phyloP scores from a whole-genome alignment of 1,140 invertebrate species.

The Pachypsylla venusta region DNA sequence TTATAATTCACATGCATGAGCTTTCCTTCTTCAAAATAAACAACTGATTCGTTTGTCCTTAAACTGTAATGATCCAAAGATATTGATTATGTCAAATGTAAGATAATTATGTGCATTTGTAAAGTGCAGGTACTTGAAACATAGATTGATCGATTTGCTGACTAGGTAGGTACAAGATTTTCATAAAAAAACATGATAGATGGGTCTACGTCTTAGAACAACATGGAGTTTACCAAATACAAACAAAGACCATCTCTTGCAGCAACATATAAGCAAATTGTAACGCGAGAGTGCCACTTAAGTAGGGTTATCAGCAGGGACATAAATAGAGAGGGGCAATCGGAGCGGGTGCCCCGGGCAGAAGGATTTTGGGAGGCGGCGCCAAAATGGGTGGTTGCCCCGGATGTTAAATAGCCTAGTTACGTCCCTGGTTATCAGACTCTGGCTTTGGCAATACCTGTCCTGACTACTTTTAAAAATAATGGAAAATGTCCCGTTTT shows the following conservation, averaged over 20 bases:
- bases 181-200: neutral
- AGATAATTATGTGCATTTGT: constrained; percentile 4
- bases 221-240: neutral
- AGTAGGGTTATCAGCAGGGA: too few relatives aligned
- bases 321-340: too few relatives aligned
- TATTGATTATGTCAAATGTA: constrained; percentile 20
- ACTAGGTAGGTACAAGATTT: neutral
- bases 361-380: too few relatives aligned
- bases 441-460: too few relatives aligned
- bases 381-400: too few relatives aligned
- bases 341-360: too few relatives aligned
- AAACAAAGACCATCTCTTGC: neutral
- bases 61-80: constrained; percentile 34
- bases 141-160: neutral
- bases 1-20: constrained; percentile 80
- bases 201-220: neutral
- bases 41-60: constrained; percentile 54
- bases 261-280: too few relatives aligned
- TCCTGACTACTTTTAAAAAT: too few relatives aligned
- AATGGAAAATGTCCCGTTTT: too few relatives aligned
- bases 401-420: too few relatives aligned
- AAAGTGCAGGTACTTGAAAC: constrained; percentile 18
- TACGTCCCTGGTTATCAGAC: too few relatives aligned
- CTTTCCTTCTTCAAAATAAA: constrained; percentile 53
- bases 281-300: too few relatives aligned